A percentile compares a stretch with the other conserved stretches of the same genome.
phyloP scores from a whole-genome alignment of 2,113 vertebrate genomes.

The Camelus bactrianus region DNA sequence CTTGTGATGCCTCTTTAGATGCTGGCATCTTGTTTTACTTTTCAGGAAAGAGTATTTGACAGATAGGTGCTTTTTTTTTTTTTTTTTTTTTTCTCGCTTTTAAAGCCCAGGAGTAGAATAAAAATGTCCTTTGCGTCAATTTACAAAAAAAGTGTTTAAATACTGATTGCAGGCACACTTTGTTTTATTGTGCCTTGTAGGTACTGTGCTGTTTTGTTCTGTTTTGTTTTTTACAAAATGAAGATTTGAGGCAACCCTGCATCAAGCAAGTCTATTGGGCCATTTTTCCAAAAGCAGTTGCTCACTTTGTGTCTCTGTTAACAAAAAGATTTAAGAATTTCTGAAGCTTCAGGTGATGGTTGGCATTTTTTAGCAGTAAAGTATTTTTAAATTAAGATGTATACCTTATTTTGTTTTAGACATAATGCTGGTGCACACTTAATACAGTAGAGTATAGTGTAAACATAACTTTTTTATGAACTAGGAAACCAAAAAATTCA shows the following conservation, averaged over 20 bases:
- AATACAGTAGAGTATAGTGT: neutral
- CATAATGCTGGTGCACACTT: neutral
- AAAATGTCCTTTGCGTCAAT: neutral
- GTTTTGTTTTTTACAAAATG: neutral
- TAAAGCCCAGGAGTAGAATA: neutral
- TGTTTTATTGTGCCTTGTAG: neutral
- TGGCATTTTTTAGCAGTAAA: neutral
- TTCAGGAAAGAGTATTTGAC: neutral
- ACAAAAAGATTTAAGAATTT: neutral
- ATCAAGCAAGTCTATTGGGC: neutral
- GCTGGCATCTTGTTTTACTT: neutral
- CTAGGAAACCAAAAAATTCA: neutral
- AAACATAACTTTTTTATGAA: neutral
- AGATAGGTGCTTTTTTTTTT: neutral
- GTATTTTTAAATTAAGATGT: neutral
- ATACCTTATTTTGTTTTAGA: neutral
- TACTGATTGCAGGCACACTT: neutral
- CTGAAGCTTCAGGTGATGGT: neutral
- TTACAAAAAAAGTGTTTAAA: neutral
- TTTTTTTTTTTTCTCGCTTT: neutral
- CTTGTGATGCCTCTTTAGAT: accelerated
- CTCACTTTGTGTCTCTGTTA: neutral
- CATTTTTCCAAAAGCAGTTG: neutral
- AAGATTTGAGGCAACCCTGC: neutral
- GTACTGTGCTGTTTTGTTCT: neutral